Base-by-base conservation (phyloP, 2,113 vertebrate species). In the Limnothrissa miodon region DNA sequence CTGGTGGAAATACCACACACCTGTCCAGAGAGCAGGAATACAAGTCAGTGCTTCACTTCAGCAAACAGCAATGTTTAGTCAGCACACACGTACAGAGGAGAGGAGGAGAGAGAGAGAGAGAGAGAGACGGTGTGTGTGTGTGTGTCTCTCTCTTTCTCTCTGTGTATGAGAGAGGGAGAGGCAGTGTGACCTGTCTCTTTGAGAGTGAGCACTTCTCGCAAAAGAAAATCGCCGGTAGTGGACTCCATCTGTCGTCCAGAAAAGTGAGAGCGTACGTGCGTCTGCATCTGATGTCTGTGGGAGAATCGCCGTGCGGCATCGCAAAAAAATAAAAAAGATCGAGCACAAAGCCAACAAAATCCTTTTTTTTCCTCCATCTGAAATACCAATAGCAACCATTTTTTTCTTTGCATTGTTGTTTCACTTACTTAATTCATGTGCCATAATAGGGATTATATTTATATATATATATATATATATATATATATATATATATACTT, bases 131-230 rank as follows among this genome's bases (percentile, higher is more conserved):
- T 82, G 86, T 78, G 62, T 48, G 62, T 46, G 62, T 79, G 48
- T 51, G 39, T 39, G 82, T 44, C 46, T 78, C 51, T 62, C 78
- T 19, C 25, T 36, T 51, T 39, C 45, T 39, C 45, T 13, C n/a
- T n/a, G 74, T 4, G 36, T 5, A 39, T 8, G 78, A 33, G 48
- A 4, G 19, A 48, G 39, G 80, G 83, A 80, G 82, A 53, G 85
- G 81, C 84, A 51, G 86, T 87, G 83, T 62, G 79, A 87, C 81
- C 86, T 81, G 53, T 81, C 86, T 85, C 86, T 83, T 78, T 45
- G 83, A 85, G 83, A 79, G 83, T 81, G 81, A 78, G 83, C 78
- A 51, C 62, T 78, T 81, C 83, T 81, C 83, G 81, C 83, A 85
- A 85, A n/a, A 83, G 86, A 81, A 85, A 78, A 45, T 78, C 42